A percentile compares a stretch with the other conserved stretches of the same genome.
These are phyloP conservation scores for Conus betulinus DNA, from an alignment of 1,140 invertebrate species.

Conservation along the genomic window DNA sequence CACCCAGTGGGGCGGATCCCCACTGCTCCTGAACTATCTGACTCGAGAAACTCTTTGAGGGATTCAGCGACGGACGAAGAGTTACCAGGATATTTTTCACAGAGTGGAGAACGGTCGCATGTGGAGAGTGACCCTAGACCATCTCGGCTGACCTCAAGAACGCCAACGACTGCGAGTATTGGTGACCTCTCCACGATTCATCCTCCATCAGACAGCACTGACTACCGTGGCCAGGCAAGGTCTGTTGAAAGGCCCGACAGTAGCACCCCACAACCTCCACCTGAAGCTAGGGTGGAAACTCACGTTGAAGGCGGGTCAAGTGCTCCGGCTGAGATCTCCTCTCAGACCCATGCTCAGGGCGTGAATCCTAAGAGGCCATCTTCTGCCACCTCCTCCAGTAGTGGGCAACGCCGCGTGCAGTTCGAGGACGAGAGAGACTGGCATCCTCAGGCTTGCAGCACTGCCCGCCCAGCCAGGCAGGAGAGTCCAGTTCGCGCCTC, in stretches of 20 bases:
- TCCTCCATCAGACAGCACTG: background rate
- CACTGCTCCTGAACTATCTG: background rate
- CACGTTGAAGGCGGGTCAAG: background rate
- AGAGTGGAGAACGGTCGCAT: background rate
- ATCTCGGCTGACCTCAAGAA: too few species aligned
- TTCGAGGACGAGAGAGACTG: background rate
- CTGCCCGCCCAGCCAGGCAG: too few species aligned
- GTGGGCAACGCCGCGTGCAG: background rate
- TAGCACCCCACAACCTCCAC: too few species aligned
- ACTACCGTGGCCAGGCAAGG: background rate
- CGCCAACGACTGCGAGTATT: too few species aligned
- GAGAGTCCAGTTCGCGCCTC: too few species aligned
- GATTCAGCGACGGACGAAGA: background rate
- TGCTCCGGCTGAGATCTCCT: background rate
- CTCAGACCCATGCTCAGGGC: background rate
- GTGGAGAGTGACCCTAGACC: too few species aligned
- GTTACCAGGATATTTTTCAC: background rate
- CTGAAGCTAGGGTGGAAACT: too few species aligned
- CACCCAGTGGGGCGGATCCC: background rate
- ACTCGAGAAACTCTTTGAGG: background rate
- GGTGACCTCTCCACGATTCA: background rate
- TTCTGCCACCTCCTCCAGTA: background rate
- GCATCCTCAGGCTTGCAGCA: background rate
- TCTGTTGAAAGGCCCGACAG: background rate
- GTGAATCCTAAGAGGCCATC: background rate